Conservation (phyloP, 2,113 vertebrate genomes). For the Nettapus auritus region DNA sequence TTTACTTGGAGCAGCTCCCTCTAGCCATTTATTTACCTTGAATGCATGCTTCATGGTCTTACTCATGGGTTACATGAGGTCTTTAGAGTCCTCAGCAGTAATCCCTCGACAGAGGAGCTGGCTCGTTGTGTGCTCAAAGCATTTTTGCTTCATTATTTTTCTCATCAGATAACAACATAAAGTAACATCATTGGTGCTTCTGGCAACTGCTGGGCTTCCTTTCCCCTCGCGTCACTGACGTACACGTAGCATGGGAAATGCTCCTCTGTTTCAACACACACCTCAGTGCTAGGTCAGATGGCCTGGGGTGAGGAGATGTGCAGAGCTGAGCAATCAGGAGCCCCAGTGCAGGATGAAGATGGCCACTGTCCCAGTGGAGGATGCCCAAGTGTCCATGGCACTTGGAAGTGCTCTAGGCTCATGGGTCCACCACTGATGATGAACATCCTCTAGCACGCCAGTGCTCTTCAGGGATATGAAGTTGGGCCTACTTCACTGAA, state of each 20-base stretch:
- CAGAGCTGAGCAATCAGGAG: neutral
- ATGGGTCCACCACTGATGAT: rapidly evolving
- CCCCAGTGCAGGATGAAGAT: neutral
- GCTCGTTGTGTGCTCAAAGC: neutral
- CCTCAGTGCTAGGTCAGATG: rapidly evolving
- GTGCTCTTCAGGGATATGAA: neutral
- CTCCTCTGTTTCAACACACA: neutral
- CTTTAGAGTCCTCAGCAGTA: neutral
- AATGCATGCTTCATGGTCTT: neutral
- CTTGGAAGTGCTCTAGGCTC: neutral
- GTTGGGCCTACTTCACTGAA: neutral
- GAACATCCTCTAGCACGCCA: neutral
- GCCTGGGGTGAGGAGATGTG: rapidly evolving
- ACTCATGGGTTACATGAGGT: neutral
- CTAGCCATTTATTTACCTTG: constrained; percentile 43
- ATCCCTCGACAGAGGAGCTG: neutral
- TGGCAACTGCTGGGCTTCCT: constrained; percentile 11
- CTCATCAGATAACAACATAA: constrained; percentile 11
- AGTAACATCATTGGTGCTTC: neutral
- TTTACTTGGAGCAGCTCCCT: neutral
- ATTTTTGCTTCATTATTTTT: constrained; percentile 39
- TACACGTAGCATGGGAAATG: neutral
- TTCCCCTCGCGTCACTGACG: neutral
- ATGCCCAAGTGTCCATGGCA: rapidly evolving
- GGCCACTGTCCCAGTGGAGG: neutral